A percentile compares a stretch with the other conserved stretches of the same genome.
Evolutionary conservation across 1,140 invertebrate species (phyloP).

Genomic region (Euura saliciscinereae): DNA sequence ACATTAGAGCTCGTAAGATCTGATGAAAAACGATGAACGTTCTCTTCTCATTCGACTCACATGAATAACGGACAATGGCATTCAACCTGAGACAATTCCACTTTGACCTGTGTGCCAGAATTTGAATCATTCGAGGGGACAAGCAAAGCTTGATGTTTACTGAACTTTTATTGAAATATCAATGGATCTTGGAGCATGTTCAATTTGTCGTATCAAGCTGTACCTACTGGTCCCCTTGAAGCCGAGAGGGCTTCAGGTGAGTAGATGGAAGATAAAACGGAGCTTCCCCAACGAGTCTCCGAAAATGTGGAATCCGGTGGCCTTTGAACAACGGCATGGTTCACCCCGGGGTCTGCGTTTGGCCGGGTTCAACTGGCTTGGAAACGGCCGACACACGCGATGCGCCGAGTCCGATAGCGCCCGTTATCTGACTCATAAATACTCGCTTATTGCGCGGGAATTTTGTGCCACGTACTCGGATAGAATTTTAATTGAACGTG

Average conservation of each 20-base stretch:
- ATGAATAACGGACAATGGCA: no score
- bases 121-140: no score
- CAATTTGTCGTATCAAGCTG: no score
- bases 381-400: not conserved
- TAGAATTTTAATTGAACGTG: constrained; percentile 41
- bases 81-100: no score
- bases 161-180: no score
- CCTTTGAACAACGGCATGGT: not conserved
- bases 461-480: constrained; percentile 31
- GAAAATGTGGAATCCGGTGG: constrained; percentile 2
- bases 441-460: constrained; percentile 37
- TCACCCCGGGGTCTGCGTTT: not conserved
- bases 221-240: no score
- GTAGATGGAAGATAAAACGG: not conserved
- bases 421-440: constrained; percentile 34
- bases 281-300: not conserved
- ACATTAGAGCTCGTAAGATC: no score
- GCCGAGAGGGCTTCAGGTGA: not conserved
- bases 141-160: no score
- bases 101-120: no score
- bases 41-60: no score
- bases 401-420: constrained; percentile 4
- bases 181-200: no score
- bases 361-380: not conserved
- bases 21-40: no score